A percentile compares a stretch with the other conserved stretches of the same genome.
Evolutionary conservation across 2,888 invertebrate species (phyloP).

Genomic region (Frankliniella intonsa): DNA sequence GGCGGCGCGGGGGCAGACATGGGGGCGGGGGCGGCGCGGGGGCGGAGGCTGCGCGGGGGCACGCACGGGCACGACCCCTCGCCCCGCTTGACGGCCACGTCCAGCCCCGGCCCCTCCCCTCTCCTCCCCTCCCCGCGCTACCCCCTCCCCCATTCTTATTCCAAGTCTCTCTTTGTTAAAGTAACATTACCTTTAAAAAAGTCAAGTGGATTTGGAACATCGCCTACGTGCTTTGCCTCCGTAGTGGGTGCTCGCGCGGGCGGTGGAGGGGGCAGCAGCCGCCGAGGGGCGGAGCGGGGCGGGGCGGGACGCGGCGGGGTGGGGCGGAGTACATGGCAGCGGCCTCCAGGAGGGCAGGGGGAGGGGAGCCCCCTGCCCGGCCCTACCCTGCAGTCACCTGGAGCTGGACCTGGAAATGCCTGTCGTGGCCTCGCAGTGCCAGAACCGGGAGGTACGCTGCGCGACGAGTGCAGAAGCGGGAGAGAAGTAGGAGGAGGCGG

Average conservation of each 20-base stretch:
- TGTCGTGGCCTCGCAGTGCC: not conserved
- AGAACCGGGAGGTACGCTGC: not conserved
- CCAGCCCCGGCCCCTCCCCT: not conserved
- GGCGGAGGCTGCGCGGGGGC: too few species aligned
- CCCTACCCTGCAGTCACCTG: too few species aligned
- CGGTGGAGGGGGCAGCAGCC: not conserved
- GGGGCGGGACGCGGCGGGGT: not conserved
- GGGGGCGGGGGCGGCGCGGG: too few species aligned
- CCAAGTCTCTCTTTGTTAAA: constrained; percentile 14
- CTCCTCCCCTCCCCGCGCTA: not conserved
- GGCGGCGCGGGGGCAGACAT: too few species aligned
- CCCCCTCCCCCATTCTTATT: not conserved
- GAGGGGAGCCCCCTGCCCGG: not conserved
- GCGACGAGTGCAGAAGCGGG: too few species aligned
- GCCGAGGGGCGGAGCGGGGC: not conserved
- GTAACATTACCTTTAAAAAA: constrained; percentile 5
- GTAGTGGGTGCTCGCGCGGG: not conserved
- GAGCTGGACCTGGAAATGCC: not conserved
- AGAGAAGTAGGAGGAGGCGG: too few species aligned
- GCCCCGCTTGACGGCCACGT: not conserved
- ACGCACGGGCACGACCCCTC: not conserved
- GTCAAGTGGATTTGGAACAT: constrained; percentile 17
- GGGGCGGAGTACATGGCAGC: not conserved
- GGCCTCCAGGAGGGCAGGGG: not conserved
- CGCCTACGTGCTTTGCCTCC: not conserved